These are phyloP conservation scores for Pilophorus perplexus DNA, from an alignment of 2,888 invertebrate species.

Conservation along the genomic window DNA sequence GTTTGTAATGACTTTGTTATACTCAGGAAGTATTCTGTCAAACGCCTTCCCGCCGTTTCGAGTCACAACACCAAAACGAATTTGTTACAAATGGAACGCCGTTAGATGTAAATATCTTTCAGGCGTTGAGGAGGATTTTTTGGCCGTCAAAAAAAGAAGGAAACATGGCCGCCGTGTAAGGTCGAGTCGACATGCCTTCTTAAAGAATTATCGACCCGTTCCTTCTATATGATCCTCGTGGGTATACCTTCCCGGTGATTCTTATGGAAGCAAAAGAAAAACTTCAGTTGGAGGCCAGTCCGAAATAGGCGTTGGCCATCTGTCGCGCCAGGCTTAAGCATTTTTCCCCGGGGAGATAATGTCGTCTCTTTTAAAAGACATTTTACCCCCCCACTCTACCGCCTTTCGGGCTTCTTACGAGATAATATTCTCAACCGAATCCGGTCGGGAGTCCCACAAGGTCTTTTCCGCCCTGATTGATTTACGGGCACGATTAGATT, in stretches of 20 bases:
- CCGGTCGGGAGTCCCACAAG: not conserved
- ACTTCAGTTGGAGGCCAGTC: constrained; percentile 7
- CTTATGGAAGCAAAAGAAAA: constrained; percentile 10
- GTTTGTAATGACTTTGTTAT: no score
- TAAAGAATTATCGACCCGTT: constrained; percentile 9
- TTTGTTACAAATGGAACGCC: constrained; percentile 6
- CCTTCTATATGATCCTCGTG: constrained; percentile 23
- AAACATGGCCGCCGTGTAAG: constrained; percentile 4
- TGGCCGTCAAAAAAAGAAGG: not conserved
- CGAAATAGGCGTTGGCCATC: constrained; percentile 23
- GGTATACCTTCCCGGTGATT: constrained; percentile 27
- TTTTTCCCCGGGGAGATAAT: constrained; percentile 19
- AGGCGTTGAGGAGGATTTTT: not conserved
- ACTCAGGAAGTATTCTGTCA: no score
- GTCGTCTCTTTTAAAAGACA: constrained; percentile 20
- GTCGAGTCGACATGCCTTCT: not conserved
- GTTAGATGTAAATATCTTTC: constrained; percentile 20
- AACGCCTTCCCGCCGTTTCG: no score
- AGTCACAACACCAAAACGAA: not conserved
- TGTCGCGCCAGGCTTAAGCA: not conserved
- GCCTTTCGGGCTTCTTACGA: not conserved
- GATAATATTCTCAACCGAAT: not conserved
- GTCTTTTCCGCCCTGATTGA: constrained; percentile 5
- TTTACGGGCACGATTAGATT: constrained; percentile 15
- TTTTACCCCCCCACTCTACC: not conserved